phyloP scores from a whole-genome alignment of 2,113 vertebrate species.

The Ciconia boyciana region DNA sequence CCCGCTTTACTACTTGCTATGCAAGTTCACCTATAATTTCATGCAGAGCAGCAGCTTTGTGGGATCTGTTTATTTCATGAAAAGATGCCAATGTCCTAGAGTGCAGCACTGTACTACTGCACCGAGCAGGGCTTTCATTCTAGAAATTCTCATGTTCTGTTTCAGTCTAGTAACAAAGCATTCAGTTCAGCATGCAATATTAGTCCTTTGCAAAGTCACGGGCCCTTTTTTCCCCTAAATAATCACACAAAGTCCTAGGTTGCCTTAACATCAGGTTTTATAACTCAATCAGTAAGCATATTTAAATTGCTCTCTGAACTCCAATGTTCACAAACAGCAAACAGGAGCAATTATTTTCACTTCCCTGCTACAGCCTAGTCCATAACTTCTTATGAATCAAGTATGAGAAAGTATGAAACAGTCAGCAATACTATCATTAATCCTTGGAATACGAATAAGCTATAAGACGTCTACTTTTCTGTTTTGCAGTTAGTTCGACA shows the following conservation, averaged over 20 bases:
- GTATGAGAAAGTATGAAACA: slow-evolving; percentile 5
- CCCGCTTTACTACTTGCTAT: neutral
- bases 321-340: neutral
- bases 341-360: slow-evolving; percentile 9
- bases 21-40: slow-evolving; percentile 59
- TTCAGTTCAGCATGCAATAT: slow-evolving; percentile 7
- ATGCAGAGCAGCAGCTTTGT: slow-evolving; percentile 46
- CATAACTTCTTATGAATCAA: slow-evolving; percentile 44
- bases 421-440: neutral
- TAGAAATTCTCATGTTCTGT: slow-evolving; percentile 33
- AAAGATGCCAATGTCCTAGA: slow-evolving; percentile 50
- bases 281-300: neutral
- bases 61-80: slow-evolving; percentile 58
- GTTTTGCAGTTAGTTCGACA: neutral
- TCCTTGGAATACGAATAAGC: neutral
- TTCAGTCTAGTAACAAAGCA: slow-evolving; percentile 49
- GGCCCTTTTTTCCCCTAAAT: neutral
- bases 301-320: slow-evolving; percentile 15
- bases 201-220: slow-evolving; percentile 12
- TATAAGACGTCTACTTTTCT: neutral
- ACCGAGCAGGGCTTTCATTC: slow-evolving; percentile 20
- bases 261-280: slow-evolving; percentile 1
- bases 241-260: neutral
- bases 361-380: neutral
- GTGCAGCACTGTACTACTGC: slow-evolving; percentile 30